Evolutionary conservation across 1,140 invertebrate genomes (phyloP), one percentile per base, ranked within the genome.

Genomic region (Ceratitis capitata): DNA sequence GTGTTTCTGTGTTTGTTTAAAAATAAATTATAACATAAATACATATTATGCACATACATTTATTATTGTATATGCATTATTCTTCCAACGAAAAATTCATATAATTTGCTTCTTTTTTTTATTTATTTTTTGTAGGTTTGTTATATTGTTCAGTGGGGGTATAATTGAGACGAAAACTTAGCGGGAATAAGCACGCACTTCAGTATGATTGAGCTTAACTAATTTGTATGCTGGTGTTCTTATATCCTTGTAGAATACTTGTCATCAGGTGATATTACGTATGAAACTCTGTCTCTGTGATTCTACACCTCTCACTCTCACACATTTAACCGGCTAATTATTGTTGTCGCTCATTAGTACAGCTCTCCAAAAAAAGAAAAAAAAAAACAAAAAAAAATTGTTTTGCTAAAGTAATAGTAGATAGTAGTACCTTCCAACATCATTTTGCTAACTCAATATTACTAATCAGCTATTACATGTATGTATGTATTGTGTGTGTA

Each of bases 381-480:
- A n/a, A n/a, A n/a, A n/a, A n/a, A n/a, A n/a, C n/a, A n/a, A n/a
- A n/a, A n/a, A n/a, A n/a, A n/a, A n/a, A n/a, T 78, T 42, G 39
- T 78, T 42, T 45, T 53, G 1, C n/a, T 56, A n/a, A n/a, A 2
- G 51, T 56, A 23, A 56, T 56, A 23, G 51, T 64, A 64, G 29
- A 16, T 19, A 35, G 39, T 78, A 78, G 69, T 78, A 78, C 9
- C 39, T 23, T 42, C 39, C 39, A n/a, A n/a, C n/a, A 78, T 78
- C 69, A 78, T 78, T 78, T 47, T 45, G 39, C 69, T 78, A 78
- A 78, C 69, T 78, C 42, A 78, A 78, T 78, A 78, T 78, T 78
- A 23, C 69, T 78, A 78, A 78, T 45, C 69, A 23, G 39, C 4
- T 78, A 45, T 42, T 78, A 29, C 51, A 42, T 56, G 49, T 35